Evolutionary conservation across 2,888 invertebrate species (phyloP).

Genomic region (Caenorhabditis sinica): DNA sequence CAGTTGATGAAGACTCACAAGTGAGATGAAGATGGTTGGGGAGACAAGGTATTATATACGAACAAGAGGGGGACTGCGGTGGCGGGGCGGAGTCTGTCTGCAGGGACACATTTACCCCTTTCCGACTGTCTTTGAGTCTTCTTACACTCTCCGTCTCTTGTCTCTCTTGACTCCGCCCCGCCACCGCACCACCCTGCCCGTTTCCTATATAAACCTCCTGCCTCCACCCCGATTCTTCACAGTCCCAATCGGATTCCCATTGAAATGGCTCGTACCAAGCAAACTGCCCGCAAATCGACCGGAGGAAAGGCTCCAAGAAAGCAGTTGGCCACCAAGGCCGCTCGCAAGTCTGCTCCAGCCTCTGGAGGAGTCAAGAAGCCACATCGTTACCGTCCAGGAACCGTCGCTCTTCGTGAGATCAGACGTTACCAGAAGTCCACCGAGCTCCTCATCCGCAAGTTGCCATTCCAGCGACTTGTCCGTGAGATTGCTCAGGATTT

Average conservation of each 20-base stretch:
- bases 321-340: conserved; percentile 80
- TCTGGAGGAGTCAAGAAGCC: conserved; percentile 92
- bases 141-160: background rate
- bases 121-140: background rate
- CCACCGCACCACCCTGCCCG: background rate
- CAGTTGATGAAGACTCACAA: conserved; percentile 40
- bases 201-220: background rate
- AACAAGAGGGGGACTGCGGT: background rate
- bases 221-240: background rate
- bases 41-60: background rate
- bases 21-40: conserved; percentile 10
- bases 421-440: conserved; percentile 97
- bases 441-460: conserved; percentile 72
- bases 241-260: conserved; percentile 40
- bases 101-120: background rate
- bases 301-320: conserved; percentile 78
- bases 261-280: conserved; percentile 76
- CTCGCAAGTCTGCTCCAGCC: conserved; percentile 51
- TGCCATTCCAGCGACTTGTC: conserved; percentile 73
- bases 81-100: conserved; percentile 10
- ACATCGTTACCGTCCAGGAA: conserved; percentile 96
- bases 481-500: conserved; percentile 74
- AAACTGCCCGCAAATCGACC: conserved; percentile 77
- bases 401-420: conserved; percentile 96
- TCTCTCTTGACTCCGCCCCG: conserved; percentile 5